These are phyloP conservation scores for Percopsis transmontana DNA, from an alignment of 2,113 vertebrate genomes.

Conservation along the genomic window DNA sequence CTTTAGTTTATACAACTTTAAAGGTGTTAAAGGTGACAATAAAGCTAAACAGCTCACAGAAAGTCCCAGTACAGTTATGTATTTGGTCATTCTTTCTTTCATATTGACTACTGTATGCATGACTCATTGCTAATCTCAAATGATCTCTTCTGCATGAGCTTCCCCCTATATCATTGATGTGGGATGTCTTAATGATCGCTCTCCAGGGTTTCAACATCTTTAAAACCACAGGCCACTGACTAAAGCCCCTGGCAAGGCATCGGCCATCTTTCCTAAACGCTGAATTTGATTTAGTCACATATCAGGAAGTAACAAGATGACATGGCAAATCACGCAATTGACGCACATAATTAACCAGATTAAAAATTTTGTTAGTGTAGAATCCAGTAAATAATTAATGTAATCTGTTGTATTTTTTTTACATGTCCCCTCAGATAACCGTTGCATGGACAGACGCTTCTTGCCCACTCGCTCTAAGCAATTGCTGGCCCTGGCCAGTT, in stretches of 20 bases:
- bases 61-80: background rate
- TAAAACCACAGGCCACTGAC: background rate
- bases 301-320: constrained; percentile 1
- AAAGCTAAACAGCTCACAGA: background rate
- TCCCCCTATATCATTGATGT: background rate
- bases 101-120: background rate
- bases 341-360: background rate
- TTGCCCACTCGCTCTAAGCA: constrained; percentile 85
- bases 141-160: constrained; percentile 6
- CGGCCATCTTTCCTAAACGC: background rate
- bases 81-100: background rate
- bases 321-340: background rate
- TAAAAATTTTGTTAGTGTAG: background rate
- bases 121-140: constrained; percentile 5
- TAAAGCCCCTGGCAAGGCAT: background rate
- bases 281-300: background rate
- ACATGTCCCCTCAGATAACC: constrained; percentile 84
- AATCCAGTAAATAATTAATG: constrained; percentile 5
- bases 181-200: background rate
- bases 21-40: background rate
- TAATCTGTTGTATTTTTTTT: constrained; percentile 1
- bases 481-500: constrained; percentile 91
- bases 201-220: constrained; percentile 21
- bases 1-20: constrained; percentile 16
- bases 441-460: constrained; percentile 95